Evolutionary conservation across 64 coral and sea anemone species (phyloP).

Genomic region (Pachyseris speciosa): DNA sequence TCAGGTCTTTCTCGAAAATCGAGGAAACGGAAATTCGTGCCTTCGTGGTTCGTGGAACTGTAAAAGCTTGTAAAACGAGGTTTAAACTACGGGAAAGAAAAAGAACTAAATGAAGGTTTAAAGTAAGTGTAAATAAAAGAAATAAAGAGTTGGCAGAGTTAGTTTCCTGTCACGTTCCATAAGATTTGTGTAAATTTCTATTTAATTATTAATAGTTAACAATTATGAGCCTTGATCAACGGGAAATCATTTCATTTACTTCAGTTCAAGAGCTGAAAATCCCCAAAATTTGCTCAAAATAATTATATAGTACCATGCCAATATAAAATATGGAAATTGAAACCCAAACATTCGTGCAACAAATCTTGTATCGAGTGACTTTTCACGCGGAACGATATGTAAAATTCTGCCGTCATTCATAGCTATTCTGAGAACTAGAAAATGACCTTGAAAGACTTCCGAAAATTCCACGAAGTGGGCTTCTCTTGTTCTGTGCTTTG

Average conservation of each 20-base stretch:
- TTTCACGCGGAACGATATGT: background rate
- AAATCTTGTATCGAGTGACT: background rate
- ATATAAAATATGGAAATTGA: background rate
- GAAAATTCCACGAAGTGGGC: background rate
- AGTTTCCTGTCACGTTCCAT: background rate
- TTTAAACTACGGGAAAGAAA: no score
- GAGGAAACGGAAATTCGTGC: background rate
- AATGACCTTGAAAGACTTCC: background rate
- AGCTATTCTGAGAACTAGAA: background rate
- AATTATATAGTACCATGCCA: background rate
- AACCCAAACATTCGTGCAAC: background rate
- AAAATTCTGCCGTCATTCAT: background rate
- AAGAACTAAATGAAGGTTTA: no score
- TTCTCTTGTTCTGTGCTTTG: background rate
- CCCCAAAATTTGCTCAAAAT: background rate
- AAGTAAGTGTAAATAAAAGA: no score
- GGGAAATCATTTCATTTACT: background rate
- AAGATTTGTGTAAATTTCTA: background rate
- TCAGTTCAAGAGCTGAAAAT: background rate
- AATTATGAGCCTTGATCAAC: background rate
- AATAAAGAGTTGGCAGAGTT: no score
- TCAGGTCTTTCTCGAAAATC: constrained; percentile 3
- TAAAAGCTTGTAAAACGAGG: no score
- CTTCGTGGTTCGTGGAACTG: background rate
- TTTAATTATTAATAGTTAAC: no score